Evolutionary conservation across 2,797 vertebrate species (phyloP), one percentile per base, ranked within the genome.

Genomic region (Hippocampus kuda): DNA sequence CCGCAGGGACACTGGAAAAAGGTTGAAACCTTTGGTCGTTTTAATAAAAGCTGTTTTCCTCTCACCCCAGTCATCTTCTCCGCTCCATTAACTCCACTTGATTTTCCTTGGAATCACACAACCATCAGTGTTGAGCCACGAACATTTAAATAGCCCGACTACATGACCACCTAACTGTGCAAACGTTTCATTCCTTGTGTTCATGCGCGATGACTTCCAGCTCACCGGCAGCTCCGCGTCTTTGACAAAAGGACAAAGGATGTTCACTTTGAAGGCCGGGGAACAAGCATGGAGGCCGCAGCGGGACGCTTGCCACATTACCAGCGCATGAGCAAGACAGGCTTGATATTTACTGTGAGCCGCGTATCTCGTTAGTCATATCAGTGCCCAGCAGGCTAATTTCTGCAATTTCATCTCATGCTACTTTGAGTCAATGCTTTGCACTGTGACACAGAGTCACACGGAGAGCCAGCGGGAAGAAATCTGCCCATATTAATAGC

Each of bases 271-370:
- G n/a, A 65, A 46, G 63, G 44, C n/a, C 62, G 54, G 49, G 56
- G 38, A 68, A 66, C 1, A 27, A 24, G 51, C 24, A 22, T 27
- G 27, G 53, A 77, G 69, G 24, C 62, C 83, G 49, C 81, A 79
- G 84, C 75, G 71, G 77, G 80, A 67, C 66, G 68, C 77, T 75
- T 66, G 27, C 30, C 27, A 34, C 71, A 80, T 82, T 84, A 84
- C 73, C 56, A 68, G 65, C 38, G 70, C 71, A n/a, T 2, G 26
- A 70, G 53, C 73, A 75, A 38, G 62, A 24, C 65, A 49, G 68
- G 75, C 70, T 70, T 74, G 60, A 68, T 81, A 75, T 84, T 86
- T 75, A 72, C 73, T 48, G 15, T 27, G 42, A 48, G 38, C 41
- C 9, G 22, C 41, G 13, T 60, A 62, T 71, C 67, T 66, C 79